Evolutionary conservation across 1,140 invertebrate genomes (phyloP).

Genomic region (Drosophila kanapiae): DNA sequence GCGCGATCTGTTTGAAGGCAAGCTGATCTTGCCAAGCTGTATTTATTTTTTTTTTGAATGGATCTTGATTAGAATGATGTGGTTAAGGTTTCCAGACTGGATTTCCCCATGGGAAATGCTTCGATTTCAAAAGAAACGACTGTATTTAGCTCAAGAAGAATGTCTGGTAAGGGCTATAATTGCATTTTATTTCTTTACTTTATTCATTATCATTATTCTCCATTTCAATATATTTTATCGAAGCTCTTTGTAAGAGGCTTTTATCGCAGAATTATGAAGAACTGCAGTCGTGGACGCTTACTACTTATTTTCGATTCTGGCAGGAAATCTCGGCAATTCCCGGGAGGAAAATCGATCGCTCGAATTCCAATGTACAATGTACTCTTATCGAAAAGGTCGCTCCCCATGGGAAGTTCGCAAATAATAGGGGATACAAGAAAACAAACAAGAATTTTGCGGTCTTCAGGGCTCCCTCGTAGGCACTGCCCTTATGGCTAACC

Average conservation of each 20-base stretch:
- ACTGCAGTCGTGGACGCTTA: background rate
- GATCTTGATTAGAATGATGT: slow-evolving; percentile 21
- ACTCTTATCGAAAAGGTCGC: slow-evolving; percentile 12
- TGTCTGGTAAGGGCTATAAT: background rate
- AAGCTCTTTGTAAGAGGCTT: no score
- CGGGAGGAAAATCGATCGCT: slow-evolving; percentile 1
- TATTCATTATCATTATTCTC: background rate
- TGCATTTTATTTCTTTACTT: background rate
- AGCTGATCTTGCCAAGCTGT: background rate
- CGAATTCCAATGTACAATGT: background rate
- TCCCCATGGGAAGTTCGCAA: slow-evolving; percentile 8
- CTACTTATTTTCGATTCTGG: background rate
- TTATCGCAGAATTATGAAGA: background rate
- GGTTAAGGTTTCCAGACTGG: background rate
- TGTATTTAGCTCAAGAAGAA: background rate
- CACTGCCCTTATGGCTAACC: slow-evolving; percentile 13
- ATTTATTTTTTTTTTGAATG: slow-evolving; percentile 5
- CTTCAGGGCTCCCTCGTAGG: no score
- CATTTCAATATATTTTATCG: background rate
- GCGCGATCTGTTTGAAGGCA: slow-evolving; percentile 10
- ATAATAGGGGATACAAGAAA: slow-evolving; percentile 7
- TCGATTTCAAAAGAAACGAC: background rate
- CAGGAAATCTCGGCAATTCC: background rate
- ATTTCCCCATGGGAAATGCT: slow-evolving; percentile 7
- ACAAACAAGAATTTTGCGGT: slow-evolving; percentile 43